Percentiles rank a stretch among this genome's conserved stretches.
These are phyloP conservation scores for Aphidoletes aphidimyza DNA, from an alignment of 2,888 invertebrate genomes.

Conservation along the genomic window DNA sequence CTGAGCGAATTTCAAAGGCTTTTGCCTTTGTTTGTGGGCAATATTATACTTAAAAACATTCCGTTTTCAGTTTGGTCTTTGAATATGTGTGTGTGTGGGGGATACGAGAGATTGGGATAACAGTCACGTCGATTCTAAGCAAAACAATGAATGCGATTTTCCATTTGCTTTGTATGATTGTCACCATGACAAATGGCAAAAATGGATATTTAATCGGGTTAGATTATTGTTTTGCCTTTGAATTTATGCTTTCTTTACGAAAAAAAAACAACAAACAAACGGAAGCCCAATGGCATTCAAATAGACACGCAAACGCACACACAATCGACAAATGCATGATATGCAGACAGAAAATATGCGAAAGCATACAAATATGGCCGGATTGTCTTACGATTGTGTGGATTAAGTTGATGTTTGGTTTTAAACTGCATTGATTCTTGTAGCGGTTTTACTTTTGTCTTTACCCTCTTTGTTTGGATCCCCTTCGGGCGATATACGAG, in stretches of 20 bases:
- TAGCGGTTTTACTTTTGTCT: not conserved
- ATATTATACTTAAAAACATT: too few relatives aligned
- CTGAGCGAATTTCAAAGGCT: not conserved
- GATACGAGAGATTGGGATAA: not conserved
- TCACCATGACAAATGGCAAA: constrained; percentile 31
- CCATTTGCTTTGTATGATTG: constrained; percentile 10
- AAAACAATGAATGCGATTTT: constrained; percentile 19
- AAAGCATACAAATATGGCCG: not conserved
- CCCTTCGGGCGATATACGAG: not conserved
- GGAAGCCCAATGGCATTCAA: too few relatives aligned
- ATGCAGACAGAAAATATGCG: not conserved
- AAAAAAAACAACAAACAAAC: too few relatives aligned
- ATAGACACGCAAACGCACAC: too few relatives aligned
- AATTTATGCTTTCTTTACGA: not conserved
- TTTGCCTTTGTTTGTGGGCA: not conserved
- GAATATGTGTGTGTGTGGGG: not conserved
- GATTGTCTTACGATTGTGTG: not conserved
- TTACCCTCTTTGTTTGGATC: not conserved
- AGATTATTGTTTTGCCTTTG: not conserved
- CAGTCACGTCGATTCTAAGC: not conserved
- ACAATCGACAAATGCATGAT: not conserved
- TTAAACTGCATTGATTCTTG: not conserved
- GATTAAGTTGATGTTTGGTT: constrained; percentile 11
- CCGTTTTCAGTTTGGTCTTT: too few relatives aligned
- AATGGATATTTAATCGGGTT: constrained; percentile 49